Evolutionary conservation across 2,888 invertebrate genomes (phyloP).

Genomic region (Volucella zonaria): DNA sequence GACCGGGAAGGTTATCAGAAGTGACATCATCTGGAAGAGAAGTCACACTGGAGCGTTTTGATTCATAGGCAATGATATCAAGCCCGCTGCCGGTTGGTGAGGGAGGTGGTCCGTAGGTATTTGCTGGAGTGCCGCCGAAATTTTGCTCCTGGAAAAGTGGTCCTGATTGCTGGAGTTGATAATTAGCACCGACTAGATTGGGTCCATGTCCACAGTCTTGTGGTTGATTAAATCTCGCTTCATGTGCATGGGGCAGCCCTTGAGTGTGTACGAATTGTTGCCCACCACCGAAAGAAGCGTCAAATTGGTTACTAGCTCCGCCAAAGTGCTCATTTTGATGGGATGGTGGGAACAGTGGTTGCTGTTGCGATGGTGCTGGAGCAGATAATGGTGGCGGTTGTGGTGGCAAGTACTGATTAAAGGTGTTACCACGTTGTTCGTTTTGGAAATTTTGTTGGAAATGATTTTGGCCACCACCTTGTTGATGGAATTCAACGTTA

Average conservation of each 20-base stretch:
- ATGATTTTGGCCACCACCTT: conserved; percentile 47
- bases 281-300: conserved; percentile 37
- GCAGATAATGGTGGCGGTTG: conserved; percentile 67
- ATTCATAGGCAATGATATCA: conserved; percentile 80
- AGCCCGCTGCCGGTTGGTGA: conserved; percentile 78
- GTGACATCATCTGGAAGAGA: conserved; percentile 78
- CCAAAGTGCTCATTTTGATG: conserved; percentile 42
- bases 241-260: conserved; percentile 77
- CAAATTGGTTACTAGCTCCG: conserved; percentile 42
- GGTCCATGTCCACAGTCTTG: conserved; percentile 82
- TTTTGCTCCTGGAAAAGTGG: conserved; percentile 77
- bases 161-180: conserved; percentile 74
- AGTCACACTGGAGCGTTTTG: conserved; percentile 78
- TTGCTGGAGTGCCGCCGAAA: conserved; percentile 69
- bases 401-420: conserved; percentile 75
- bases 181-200: conserved; percentile 79
- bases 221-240: conserved; percentile 78
- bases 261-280: conserved; percentile 78
- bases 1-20: conserved; percentile 78
- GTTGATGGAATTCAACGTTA: conserved; percentile 74
- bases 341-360: conserved; percentile 46
- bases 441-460: conserved; percentile 60
- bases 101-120: conserved; percentile 79
- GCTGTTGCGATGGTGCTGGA: conserved; percentile 57
- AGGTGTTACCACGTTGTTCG: conserved; percentile 74